These are phyloP conservation scores for Apis dorsata DNA, from an alignment of 1,140 invertebrate genomes.

Conservation along the genomic window DNA sequence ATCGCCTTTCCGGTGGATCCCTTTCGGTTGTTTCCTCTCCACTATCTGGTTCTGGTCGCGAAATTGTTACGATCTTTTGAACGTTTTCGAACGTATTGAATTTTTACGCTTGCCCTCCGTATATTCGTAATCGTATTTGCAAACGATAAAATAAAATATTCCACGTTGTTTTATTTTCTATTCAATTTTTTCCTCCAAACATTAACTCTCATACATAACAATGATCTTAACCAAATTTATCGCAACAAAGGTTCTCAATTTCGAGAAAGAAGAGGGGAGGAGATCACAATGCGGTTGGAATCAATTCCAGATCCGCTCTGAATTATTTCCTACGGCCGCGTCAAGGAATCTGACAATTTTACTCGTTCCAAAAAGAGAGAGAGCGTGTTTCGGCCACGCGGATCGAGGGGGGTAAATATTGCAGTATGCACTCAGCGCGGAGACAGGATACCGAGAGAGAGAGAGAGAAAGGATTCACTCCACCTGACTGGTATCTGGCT, in stretches of 20 bases:
- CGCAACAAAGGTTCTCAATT: too few species aligned
- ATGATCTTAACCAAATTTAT: too few species aligned
- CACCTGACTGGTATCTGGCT: constrained; percentile 26
- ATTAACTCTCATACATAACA: too few species aligned
- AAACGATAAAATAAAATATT: too few species aligned
- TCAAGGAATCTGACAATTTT: constrained; percentile 47
- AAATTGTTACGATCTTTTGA: too few species aligned
- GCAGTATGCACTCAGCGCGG: constrained; percentile 76
- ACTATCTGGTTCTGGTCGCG: neutral
- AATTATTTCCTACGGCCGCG: constrained; percentile 38
- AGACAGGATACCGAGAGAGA: constrained; percentile 67
- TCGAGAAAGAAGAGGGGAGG: too few species aligned
- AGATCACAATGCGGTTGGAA: neutral
- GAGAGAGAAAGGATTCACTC: constrained; percentile 11
- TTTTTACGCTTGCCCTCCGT: too few species aligned
- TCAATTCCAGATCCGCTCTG: neutral
- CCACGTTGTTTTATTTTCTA: too few species aligned
- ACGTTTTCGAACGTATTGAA: too few species aligned
- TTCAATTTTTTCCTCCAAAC: too few species aligned
- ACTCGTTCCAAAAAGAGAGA: constrained; percentile 13
- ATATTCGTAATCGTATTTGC: too few species aligned
- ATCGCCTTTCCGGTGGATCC: constrained; percentile 54
- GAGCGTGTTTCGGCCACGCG: constrained; percentile 45
- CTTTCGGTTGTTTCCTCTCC: neutral
- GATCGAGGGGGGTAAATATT: constrained; percentile 73